Evolutionary conservation across 2,113 vertebrate species (phyloP).

Genomic region (Urocitellus parryii): DNA sequence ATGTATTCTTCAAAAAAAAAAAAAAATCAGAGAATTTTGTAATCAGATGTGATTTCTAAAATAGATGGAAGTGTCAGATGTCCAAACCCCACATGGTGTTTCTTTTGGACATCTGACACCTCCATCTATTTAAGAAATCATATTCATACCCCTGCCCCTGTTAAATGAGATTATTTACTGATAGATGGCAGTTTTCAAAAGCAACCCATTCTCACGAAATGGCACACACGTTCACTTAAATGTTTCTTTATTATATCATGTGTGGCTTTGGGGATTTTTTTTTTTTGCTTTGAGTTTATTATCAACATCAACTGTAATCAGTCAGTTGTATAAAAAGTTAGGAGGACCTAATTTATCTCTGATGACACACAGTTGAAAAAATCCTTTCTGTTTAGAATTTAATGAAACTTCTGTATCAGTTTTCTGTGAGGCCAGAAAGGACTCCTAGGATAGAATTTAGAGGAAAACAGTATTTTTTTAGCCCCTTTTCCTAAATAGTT

Average conservation of each 20-base stretch:
- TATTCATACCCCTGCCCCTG: neutral
- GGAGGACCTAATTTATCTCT: slow-evolving; percentile 80
- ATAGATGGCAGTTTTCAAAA: slow-evolving; percentile 53
- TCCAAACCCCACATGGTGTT: too few relatives aligned
- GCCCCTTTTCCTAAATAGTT: slow-evolving; percentile 80
- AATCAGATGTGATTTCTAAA: neutral
- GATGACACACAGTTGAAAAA: slow-evolving; percentile 83
- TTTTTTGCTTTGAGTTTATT: slow-evolving; percentile 70
- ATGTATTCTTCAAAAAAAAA: neutral
- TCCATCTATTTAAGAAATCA: too few relatives aligned
- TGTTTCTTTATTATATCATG: slow-evolving; percentile 65
- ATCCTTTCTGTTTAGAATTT: slow-evolving; percentile 79
- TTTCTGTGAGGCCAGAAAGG: slow-evolving; percentile 76
- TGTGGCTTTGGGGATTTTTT: neutral
- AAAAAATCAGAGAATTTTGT: neutral
- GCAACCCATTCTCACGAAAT: neutral
- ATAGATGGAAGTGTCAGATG: neutral
- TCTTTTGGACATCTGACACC: too few relatives aligned
- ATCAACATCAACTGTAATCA: slow-evolving; percentile 79
- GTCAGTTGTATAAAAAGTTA: slow-evolving; percentile 76
- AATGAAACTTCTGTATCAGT: slow-evolving; percentile 75
- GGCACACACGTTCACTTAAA: neutral
- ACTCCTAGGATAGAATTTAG: slow-evolving; percentile 77
- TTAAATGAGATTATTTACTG: slow-evolving; percentile 36
- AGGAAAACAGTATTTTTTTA: slow-evolving; percentile 85